Evolutionary conservation across 2,113 vertebrate genomes (phyloP), one percentile per base, ranked within the genome.

Genomic region (Brienomyrus brachyistius): DNA sequence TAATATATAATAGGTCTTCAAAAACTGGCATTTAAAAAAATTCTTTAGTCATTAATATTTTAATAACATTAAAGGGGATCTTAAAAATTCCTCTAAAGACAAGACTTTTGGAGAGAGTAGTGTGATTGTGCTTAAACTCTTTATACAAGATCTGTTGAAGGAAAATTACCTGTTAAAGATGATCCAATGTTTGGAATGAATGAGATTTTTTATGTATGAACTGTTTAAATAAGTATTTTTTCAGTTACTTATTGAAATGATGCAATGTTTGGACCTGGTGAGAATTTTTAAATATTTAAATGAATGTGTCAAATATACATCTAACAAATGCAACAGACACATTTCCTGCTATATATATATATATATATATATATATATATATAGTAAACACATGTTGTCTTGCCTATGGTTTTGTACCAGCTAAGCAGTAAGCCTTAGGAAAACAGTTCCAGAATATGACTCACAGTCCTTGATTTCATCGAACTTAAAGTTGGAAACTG

Each of bases 381-480:
- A 40, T 45, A 27, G 59, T 66, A 8, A 83, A 47, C 80, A 70
- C 50, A 90, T 66, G 80, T 43, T 23, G 77, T 70, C 87, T 86
- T 56, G 62, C 59, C 87, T 89, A 51, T 31, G 31, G 17, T 43
- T 51, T 23, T n/a, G 59, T 27, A 54, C 45, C 35, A 59, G 70
- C 52, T 77, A 40, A 88, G 77, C 19, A 51, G 15, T 31, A 31
- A 31, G 27, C 11, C 1, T 19, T 27, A 27, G 15, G 48, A 45
- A 47, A 48, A 74, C 4, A 47, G 45, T 74, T 87, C 84, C 89
- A 77, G 89, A 86, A 31, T 5, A 77, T 87, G 62, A 90, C 59
- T 90, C 85, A 87, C 52, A 21, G 89, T 47, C 31, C 88, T 51
- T 52, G 27, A 54, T 90, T 87, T 90, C 85, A 89, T 84, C 5